Evolutionary conservation across 1,140 invertebrate genomes (phyloP), one percentile per base, ranked within the genome.

Genomic region (Anastrepha ludens): DNA sequence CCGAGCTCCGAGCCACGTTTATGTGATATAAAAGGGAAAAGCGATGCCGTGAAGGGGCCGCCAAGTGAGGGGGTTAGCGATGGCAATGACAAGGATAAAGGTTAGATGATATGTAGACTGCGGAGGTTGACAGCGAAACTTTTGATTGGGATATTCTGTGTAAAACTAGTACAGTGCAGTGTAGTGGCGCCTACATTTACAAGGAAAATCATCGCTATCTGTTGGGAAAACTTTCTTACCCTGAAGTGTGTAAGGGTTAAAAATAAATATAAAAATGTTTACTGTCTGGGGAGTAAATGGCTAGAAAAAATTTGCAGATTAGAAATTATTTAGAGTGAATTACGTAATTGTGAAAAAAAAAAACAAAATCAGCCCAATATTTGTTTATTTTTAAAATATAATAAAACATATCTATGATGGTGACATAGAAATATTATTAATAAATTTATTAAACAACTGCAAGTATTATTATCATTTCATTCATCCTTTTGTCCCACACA

Each of bases 1-100:
- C 41, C 41, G 64, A 89, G 91, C 91, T 91, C 90, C 13, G 47
- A 81, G 47, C 74, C 64, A 65, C 89, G 91, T 92, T 92, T 92
- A 92, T 92, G 90, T 92, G 92, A 91, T 90, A 90, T 90, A 91
- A 92, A 92, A 92, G 91, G 91, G 91, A 92, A 92, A 92, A 92
- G 91, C 90, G 88, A 88, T 86, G 88, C 70, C 41, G 20, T 50
- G 87, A 87, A 89, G 29, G 65, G 50, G 29, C 65, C 64, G 50
- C 41, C 81, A 58, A 60, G 58, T 86, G 62, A 41, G 29, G 39
- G 44, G 44, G 39, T 41, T 59, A 50, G 44, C 1, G 17, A 55
- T 59, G 59, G 59, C 44, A 85, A 59, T 29, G 65, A 29, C 29
- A 86, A 59, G 60, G 13, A 39, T 64, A 47, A 86, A 39, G 44